phyloP scores from a whole-genome alignment of 2,888 invertebrate genomes.

The Balanococcus diminutus region DNA sequence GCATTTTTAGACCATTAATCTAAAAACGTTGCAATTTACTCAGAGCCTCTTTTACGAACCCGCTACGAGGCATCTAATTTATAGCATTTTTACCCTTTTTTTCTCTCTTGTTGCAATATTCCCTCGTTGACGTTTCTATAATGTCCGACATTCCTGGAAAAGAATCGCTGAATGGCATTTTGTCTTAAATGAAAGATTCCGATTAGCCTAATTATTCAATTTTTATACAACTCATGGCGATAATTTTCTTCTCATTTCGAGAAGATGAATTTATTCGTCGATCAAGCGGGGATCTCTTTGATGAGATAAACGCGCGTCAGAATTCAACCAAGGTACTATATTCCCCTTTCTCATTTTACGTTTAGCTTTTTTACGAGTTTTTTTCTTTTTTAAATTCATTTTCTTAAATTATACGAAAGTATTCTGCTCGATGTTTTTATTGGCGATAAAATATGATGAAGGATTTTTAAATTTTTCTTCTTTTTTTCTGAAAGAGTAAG shows the following conservation, averaged over 20 bases:
- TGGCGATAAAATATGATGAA: neutral
- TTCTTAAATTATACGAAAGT: constrained; percentile 29
- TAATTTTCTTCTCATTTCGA: neutral
- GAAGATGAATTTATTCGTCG: neutral
- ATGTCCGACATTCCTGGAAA: neutral
- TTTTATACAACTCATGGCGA: neutral
- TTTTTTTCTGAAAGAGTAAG: neutral
- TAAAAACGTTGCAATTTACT: constrained; percentile 1
- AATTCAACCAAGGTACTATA: neutral
- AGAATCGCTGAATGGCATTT: neutral
- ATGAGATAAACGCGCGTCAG: neutral
- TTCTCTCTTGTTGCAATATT: neutral
- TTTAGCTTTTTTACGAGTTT: constrained; percentile 5
- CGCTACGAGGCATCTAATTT: neutral
- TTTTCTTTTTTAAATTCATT: constrained; percentile 24
- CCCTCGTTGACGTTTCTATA: neutral
- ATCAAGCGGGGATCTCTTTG: neutral
- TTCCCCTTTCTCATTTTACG: neutral
- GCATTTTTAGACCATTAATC: neutral
- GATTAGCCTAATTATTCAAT: constrained; percentile 14
- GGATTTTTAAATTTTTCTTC: neutral
- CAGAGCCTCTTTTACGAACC: neutral
- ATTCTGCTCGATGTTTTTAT: constrained; percentile 11
- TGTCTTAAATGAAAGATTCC: neutral
- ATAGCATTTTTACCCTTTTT: neutral